These are phyloP conservation scores for Clarias gariepinus DNA, from an alignment of 2,113 vertebrate species.

Conservation along the genomic window DNA sequence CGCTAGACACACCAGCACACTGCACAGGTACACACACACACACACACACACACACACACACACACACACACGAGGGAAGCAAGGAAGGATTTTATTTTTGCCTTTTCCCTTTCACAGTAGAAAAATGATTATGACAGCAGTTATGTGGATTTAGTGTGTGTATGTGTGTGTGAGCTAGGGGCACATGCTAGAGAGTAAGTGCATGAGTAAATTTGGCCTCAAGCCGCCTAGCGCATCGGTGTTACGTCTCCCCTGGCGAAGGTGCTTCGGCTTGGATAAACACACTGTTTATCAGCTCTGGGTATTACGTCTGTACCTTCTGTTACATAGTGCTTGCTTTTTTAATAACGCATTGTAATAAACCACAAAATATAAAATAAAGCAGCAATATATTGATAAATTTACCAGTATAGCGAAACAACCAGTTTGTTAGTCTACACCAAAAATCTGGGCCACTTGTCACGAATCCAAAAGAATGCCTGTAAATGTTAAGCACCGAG, in stretches of 20 bases:
- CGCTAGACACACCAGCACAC: neutral
- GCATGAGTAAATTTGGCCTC: constrained; percentile 28
- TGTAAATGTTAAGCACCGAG: constrained; percentile 7
- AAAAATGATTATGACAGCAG: constrained; percentile 38
- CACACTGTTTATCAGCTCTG: constrained; percentile 34
- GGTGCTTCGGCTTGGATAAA: constrained; percentile 33
- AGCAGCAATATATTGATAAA: neutral
- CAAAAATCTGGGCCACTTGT: neutral
- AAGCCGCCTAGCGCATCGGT: neutral
- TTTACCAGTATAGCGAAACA: neutral
- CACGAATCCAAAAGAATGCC: neutral
- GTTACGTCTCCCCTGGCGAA: constrained; percentile 11
- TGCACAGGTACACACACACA: neutral
- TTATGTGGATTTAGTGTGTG: neutral
- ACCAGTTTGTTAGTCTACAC: neutral
- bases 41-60: neutral
- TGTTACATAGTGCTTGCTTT: neutral
- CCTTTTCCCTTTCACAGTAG: constrained; percentile 6
- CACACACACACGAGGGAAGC: neutral
- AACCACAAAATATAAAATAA: neutral
- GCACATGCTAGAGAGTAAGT: constrained; percentile 7
- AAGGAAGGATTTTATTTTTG: constrained; percentile 9
- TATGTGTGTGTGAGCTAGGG: neutral
- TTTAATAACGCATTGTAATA: constrained; percentile 27
- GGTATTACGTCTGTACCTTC: neutral